A percentile compares a stretch with the other conserved stretches of the same genome.
These are phyloP conservation scores for Cichladusa arquata DNA, from an alignment of 2,113 vertebrate genomes.

Conservation along the genomic window DNA sequence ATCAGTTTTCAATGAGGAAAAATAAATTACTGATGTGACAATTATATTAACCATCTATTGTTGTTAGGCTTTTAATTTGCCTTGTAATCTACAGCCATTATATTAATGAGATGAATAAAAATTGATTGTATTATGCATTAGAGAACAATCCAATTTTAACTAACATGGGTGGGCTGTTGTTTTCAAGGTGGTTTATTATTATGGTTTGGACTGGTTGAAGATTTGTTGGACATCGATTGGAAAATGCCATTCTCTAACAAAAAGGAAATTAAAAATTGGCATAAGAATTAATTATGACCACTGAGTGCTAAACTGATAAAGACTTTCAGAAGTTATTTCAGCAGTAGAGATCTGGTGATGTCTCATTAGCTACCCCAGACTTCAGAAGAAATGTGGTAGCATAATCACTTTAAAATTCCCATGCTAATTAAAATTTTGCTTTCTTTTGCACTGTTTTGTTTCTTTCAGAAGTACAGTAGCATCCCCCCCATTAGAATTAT, in stretches of 20 bases:
- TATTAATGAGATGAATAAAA: constrained; percentile 22
- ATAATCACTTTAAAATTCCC: not conserved
- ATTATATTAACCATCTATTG: not conserved
- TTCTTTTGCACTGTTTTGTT: not conserved
- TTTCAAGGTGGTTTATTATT: not conserved
- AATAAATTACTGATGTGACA: not conserved
- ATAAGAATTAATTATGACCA: not conserved
- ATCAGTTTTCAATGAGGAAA: not conserved
- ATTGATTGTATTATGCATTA: not conserved
- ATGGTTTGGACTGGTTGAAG: not conserved
- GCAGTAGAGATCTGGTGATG: not conserved
- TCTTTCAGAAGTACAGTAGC: not conserved
- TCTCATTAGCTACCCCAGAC: not conserved
- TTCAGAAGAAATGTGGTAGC: not conserved
- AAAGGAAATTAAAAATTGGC: not conserved
- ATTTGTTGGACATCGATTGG: not conserved
- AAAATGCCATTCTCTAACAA: constrained; percentile 1
- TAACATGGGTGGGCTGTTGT: not conserved
- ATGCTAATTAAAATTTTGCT: not conserved
- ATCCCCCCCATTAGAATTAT: not conserved
- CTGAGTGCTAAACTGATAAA: not conserved
- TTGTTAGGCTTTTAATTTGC: constrained; percentile 27
- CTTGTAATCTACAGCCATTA: not conserved
- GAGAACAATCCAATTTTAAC: not conserved
- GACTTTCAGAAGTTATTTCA: not conserved